These are phyloP conservation scores for Cheilosia soror DNA, from an alignment of 2,888 invertebrate genomes.

Conservation along the genomic window DNA sequence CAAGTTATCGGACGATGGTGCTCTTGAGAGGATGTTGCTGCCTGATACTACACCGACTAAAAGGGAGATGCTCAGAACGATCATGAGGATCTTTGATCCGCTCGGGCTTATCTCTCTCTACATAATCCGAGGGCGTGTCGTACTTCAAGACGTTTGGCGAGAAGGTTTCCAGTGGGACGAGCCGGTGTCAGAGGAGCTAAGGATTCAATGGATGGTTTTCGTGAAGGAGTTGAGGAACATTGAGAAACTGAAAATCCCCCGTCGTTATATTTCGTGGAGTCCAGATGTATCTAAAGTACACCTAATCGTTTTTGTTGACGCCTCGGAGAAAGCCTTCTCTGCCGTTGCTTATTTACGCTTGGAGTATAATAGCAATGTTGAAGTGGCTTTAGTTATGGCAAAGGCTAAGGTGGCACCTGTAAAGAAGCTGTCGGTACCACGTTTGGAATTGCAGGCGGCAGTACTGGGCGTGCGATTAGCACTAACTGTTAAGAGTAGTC, in stretches of 20 bases:
- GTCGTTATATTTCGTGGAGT: too few relatives aligned
- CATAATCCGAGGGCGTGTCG: slow-evolving; percentile 15
- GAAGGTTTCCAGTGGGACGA: slow-evolving; percentile 32
- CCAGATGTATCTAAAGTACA: too few relatives aligned
- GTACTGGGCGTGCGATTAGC: too few relatives aligned
- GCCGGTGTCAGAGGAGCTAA: neutral
- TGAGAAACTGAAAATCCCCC: too few relatives aligned
- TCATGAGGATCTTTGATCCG: slow-evolving; percentile 15
- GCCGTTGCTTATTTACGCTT: neutral
- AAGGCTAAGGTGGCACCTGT: slow-evolving; percentile 26
- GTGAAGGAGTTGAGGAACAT: neutral
- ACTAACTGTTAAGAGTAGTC: too few relatives aligned
- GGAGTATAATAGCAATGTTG: neutral
- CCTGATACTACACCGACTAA: too few relatives aligned
- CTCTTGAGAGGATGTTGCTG: too few relatives aligned
- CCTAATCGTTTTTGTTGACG: too few relatives aligned
- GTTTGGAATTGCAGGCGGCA: too few relatives aligned
- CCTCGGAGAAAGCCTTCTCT: too few relatives aligned
- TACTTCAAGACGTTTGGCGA: slow-evolving; percentile 41
- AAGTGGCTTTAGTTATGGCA: slow-evolving; percentile 19
- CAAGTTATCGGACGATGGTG: too few relatives aligned
- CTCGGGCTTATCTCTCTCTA: slow-evolving; percentile 11
- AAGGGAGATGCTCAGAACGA: too few relatives aligned
- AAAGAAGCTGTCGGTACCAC: slow-evolving; percentile 1
- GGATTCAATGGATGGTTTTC: slow-evolving; percentile 12